Evolutionary conservation across 2,113 vertebrate genomes (phyloP).

Genomic region (Cricetomys ansorgei): DNA sequence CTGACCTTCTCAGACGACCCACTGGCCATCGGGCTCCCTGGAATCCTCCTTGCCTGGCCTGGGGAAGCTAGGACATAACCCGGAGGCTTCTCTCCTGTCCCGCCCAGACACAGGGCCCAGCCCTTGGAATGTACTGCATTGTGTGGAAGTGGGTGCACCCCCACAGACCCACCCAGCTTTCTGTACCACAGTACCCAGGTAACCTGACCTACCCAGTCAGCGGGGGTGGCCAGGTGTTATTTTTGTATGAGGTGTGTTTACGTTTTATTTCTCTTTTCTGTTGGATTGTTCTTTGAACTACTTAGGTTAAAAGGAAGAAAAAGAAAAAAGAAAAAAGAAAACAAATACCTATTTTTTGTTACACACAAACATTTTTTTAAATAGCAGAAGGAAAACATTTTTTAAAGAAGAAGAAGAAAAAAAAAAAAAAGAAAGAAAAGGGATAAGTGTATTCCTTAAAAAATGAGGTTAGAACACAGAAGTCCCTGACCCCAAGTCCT

Average conservation of each 20-base stretch:
- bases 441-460: constrained; percentile 67
- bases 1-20: neutral
- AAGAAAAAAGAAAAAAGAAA: constrained; percentile 22
- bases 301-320: constrained; percentile 56
- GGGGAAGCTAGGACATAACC: neutral
- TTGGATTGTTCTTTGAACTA: constrained; percentile 65
- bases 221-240: constrained; percentile 59
- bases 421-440: constrained; percentile 11
- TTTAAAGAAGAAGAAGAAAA: constrained; percentile 41
- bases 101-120: neutral
- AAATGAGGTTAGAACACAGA: constrained; percentile 67
- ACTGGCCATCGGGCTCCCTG: neutral
- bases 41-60: neutral
- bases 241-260: constrained; percentile 73
- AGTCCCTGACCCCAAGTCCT: neutral
- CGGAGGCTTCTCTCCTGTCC: neutral
- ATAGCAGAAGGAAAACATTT: constrained; percentile 67
- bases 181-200: neutral
- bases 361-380: constrained; percentile 79
- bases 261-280: constrained; percentile 66
- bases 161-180: neutral
- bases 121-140: neutral
- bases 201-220: neutral
- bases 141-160: neutral
- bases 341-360: constrained; percentile 81